phyloP scores from a whole-genome alignment of 2,888 invertebrate species.

The Conus canariensis region DNA sequence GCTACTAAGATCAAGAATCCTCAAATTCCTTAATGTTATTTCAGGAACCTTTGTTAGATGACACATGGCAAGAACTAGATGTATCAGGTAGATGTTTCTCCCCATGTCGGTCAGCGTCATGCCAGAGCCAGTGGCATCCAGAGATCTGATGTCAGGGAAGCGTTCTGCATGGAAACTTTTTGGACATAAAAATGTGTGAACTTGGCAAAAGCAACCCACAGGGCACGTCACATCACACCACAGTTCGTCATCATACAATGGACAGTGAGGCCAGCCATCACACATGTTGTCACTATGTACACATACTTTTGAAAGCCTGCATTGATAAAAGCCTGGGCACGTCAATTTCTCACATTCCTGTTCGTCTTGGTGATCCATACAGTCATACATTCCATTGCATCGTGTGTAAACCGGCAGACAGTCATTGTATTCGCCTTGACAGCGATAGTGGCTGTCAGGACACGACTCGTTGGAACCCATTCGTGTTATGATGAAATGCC shows the following conservation, averaged over 20 bases:
- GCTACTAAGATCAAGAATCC: constrained; percentile 35
- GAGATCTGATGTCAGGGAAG: background rate
- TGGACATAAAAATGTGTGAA: background rate
- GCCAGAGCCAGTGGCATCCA: background rate
- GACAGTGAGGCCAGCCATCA: constrained; percentile 9
- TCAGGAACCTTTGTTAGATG: background rate
- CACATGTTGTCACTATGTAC: constrained; percentile 15
- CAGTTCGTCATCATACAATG: constrained; percentile 13
- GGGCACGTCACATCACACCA: background rate
- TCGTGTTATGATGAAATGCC: background rate
- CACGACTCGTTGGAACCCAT: background rate
- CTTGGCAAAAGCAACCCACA: background rate
- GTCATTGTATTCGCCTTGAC: background rate
- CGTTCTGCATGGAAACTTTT: background rate
- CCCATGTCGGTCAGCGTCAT: background rate
- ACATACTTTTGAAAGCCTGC: background rate
- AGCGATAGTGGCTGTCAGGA: background rate
- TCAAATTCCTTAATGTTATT: constrained; percentile 27
- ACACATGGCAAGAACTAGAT: constrained; percentile 5
- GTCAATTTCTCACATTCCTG: background rate
- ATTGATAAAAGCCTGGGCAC: background rate
- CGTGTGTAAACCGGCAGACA: constrained; percentile 12
- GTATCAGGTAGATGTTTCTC: background rate
- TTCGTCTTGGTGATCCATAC: background rate
- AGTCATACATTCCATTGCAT: constrained; percentile 9